Percentiles rank a stretch among this genome's conserved stretches.
These are phyloP conservation scores for Ammodytes dubius DNA, from an alignment of 2,113 vertebrate species.

Conservation along the genomic window DNA sequence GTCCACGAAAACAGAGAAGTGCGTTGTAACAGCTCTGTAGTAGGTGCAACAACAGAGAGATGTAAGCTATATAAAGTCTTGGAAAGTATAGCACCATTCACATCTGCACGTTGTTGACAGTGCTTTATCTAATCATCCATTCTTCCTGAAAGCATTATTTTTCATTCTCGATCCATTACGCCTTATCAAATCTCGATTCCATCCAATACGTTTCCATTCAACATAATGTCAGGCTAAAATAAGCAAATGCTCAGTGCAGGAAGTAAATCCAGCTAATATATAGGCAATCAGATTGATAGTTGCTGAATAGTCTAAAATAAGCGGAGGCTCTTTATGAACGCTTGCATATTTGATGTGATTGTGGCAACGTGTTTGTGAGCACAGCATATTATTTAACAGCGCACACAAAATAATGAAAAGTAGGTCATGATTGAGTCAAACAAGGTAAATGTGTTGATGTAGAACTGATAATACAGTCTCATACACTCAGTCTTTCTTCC, in stretches of 20 bases:
- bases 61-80: background rate
- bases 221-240: conserved; percentile 7
- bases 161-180: conserved; percentile 4
- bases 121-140: conserved; percentile 26
- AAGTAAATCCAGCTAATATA: conserved; percentile 33
- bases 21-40: no score
- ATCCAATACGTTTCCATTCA: conserved; percentile 7
- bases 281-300: conserved; percentile 16
- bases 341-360: conserved; percentile 54
- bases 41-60: background rate
- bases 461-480: background rate
- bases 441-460: background rate
- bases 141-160: conserved; percentile 20
- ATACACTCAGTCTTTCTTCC: background rate
- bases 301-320: conserved; percentile 30
- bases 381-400: conserved; percentile 28
- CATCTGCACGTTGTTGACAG: conserved; percentile 15
- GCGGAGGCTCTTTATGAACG: conserved; percentile 11
- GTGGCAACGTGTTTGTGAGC: conserved; percentile 28
- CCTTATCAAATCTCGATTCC: conserved; percentile 11
- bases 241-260: conserved; percentile 11
- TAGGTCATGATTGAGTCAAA: conserved; percentile 11
- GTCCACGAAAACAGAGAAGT: background rate
- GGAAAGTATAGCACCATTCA: background rate
- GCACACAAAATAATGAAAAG: conserved; percentile 22